These are phyloP conservation scores for Trigoniulus corallinus DNA, from an alignment of 1,140 invertebrate genomes.

Conservation along the genomic window DNA sequence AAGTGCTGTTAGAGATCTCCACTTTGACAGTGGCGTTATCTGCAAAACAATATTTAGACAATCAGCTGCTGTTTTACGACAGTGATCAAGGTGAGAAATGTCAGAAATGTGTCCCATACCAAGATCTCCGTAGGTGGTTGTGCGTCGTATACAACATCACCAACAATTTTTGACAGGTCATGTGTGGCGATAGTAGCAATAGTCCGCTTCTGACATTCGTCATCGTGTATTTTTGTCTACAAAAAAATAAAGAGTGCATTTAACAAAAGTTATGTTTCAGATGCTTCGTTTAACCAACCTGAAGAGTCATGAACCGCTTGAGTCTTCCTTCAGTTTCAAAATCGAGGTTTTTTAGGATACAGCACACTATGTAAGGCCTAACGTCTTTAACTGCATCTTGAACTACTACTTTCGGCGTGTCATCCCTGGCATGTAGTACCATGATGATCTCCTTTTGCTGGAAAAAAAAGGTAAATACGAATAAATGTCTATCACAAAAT, in stretches of 20 bases:
- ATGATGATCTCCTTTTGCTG: conserved; percentile 17
- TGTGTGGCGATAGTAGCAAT: conserved; percentile 64
- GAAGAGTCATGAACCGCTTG: conserved; percentile 60
- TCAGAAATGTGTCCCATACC: too few relatives aligned
- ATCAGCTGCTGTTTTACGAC: background rate
- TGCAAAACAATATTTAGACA: conserved; percentile 15
- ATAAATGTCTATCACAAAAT: background rate
- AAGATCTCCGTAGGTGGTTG: conserved; percentile 37
- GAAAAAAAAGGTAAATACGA: background rate
- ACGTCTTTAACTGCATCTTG: conserved; percentile 38
- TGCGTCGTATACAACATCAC: conserved; percentile 48
- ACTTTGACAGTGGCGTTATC: conserved; percentile 44
- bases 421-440: conserved; percentile 38
- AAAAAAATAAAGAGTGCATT: conserved; percentile 8
- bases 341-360: conserved; percentile 44
- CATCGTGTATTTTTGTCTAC: conserved; percentile 58
- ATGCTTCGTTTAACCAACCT: conserved; percentile 26
- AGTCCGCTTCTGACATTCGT: conserved; percentile 55
- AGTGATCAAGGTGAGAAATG: too few relatives aligned
- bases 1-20: conserved; percentile 39
- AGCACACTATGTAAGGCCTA: conserved; percentile 51
- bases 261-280: too few relatives aligned
- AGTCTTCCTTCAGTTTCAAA: conserved; percentile 42
- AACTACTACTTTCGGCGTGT: conserved; percentile 29
- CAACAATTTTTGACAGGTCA: conserved; percentile 45